A percentile compares a stretch with the other conserved stretches of the same genome.
Conservation (phyloP, 2,113 vertebrate genomes). For the Albula goreensis region DNA sequence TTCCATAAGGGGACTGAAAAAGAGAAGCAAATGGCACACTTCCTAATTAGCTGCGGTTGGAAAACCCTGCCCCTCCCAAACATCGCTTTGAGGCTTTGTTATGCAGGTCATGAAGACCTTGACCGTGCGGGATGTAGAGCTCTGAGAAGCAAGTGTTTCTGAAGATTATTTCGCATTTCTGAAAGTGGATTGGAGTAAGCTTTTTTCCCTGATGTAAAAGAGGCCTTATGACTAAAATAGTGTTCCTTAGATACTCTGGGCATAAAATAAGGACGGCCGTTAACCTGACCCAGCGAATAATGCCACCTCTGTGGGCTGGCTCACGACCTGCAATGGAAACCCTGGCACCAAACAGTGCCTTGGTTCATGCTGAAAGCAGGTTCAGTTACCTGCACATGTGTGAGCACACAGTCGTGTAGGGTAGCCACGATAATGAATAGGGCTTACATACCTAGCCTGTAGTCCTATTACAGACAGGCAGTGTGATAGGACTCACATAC, state of each 20-base stretch:
- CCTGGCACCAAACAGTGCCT: background rate
- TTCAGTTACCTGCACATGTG: background rate
- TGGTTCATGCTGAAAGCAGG: slow-evolving; percentile 3
- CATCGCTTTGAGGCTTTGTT: background rate
- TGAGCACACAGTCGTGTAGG: background rate
- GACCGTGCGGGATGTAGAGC: background rate
- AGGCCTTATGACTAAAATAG: background rate
- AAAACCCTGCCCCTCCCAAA: background rate
- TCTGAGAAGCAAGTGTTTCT: background rate
- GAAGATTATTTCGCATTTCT: background rate
- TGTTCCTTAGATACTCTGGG: background rate
- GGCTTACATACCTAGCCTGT: background rate
- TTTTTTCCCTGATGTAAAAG: background rate
- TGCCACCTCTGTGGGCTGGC: background rate
- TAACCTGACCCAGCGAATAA: background rate
- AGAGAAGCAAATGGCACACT: background rate
- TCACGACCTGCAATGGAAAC: background rate
- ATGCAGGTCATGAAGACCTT: background rate
- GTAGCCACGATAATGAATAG: background rate
- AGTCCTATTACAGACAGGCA: background rate
- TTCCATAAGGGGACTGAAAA: background rate
- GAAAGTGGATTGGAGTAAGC: background rate
- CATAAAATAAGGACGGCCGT: background rate
- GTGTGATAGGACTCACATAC: background rate
- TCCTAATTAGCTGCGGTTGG: background rate